Conservation (phyloP, 2,113 vertebrate species). For the Tautogolabrus adspersus region DNA sequence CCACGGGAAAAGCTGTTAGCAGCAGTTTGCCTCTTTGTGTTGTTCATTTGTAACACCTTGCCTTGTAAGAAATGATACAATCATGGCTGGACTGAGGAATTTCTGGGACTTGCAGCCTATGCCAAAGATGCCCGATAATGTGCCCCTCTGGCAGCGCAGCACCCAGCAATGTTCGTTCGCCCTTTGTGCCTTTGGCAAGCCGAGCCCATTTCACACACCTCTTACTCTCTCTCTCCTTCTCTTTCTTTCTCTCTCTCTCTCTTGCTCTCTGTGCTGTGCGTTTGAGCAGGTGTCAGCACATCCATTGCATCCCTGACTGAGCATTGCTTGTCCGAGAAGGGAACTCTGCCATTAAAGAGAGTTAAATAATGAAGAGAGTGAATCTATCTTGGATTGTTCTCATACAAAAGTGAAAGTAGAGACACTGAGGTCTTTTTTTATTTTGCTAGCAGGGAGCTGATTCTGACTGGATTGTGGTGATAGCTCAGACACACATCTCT, state of each 20-base stretch:
- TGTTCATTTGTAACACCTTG: constrained; percentile 42
- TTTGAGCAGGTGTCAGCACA: constrained; percentile 71
- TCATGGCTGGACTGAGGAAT: constrained; percentile 9
- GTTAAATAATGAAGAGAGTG: constrained; percentile 56
- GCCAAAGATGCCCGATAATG: constrained; percentile 28
- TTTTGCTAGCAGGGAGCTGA: not conserved
- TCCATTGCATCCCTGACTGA: constrained; percentile 61
- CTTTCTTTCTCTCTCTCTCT: constrained; percentile 18
- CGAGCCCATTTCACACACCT: constrained; percentile 39
- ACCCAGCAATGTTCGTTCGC: constrained; percentile 26
- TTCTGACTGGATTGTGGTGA: no score
- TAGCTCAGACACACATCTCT: no score
- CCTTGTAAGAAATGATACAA: constrained; percentile 28
- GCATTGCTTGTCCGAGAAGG: constrained; percentile 43
- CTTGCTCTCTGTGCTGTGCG: constrained; percentile 16
- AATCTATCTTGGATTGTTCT: constrained; percentile 31
- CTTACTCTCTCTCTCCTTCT: no score
- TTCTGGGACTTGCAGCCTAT: constrained; percentile 27
- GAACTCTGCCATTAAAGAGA: constrained; percentile 49
- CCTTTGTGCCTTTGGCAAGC: constrained; percentile 60
- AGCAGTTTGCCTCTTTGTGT: constrained; percentile 1
- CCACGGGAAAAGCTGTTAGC: not conserved
- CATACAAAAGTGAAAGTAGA: constrained; percentile 22
- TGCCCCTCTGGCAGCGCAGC: constrained; percentile 38
- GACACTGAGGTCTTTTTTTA: constrained; percentile 13